These are phyloP conservation scores for Brachyopa scutellaris DNA, from an alignment of 2,888 invertebrate species.

Conservation along the genomic window DNA sequence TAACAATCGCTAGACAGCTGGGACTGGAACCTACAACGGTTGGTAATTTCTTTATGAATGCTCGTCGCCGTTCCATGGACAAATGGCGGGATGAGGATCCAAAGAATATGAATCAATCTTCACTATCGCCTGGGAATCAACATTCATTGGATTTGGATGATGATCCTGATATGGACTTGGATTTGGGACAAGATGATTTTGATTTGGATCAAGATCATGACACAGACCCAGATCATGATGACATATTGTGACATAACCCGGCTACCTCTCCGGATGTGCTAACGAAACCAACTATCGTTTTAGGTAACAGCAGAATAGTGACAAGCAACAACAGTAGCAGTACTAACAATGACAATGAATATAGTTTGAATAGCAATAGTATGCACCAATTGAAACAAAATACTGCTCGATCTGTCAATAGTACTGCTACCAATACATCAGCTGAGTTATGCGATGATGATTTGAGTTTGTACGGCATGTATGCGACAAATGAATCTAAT, in stretches of 20 bases:
- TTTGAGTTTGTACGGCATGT: slow-evolving; percentile 55
- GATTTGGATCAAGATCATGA: slow-evolving; percentile 77
- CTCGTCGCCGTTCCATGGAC: slow-evolving; percentile 98
- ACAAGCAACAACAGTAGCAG: slow-evolving; percentile 51
- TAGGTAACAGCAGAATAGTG: slow-evolving; percentile 57
- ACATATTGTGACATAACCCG: slow-evolving; percentile 76
- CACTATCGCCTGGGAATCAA: slow-evolving; percentile 76
- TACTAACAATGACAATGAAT: slow-evolving; percentile 53
- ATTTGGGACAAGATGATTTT: slow-evolving; percentile 80
- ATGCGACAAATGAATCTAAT: slow-evolving; percentile 28
- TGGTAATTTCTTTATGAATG: slow-evolving; percentile 99
- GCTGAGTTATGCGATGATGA: slow-evolving; percentile 62
- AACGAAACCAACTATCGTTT: slow-evolving; percentile 41
- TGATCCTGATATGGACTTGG: slow-evolving; percentile 79
- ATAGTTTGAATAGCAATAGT: slow-evolving; percentile 31
- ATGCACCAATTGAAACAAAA: slow-evolving; percentile 43
- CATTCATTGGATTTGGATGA: slow-evolving; percentile 79
- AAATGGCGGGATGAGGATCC: slow-evolving; percentile 97
- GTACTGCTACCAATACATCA: slow-evolving; percentile 19
- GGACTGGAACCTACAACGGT: slow-evolving; percentile 98
- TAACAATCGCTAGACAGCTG: slow-evolving; percentile 98
- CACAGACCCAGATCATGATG: slow-evolving; percentile 74
- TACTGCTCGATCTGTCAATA: slow-evolving; percentile 20
- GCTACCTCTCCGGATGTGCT: slow-evolving; percentile 62
- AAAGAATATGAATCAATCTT: slow-evolving; percentile 75